Base-by-base conservation (phyloP, 2,888 invertebrate genomes). In the Zelleria hepariella region DNA sequence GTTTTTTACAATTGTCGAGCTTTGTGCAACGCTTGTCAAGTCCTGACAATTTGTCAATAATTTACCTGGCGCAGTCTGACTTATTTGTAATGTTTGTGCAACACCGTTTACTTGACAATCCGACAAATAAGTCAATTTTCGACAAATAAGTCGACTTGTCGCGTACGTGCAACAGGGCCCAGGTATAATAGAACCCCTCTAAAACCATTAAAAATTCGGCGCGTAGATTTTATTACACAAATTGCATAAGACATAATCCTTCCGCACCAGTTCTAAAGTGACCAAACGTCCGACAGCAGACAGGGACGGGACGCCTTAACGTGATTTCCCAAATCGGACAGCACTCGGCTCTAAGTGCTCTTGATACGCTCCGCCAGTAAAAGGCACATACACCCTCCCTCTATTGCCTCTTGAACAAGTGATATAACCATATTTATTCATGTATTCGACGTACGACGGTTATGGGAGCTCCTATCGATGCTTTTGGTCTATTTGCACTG, bases 271-370 rank as follows among this genome's bases (percentile, higher is more conserved):
- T 49, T 10, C 23, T 24, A 23, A n/a, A 52, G 42, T 51, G 47
- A 58, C 60, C 27, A 20, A 25, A 55, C 48, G 25, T 24, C 15
- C 53, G 24, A 15, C 48, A 18, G 57, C 8, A 25, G 32, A 21
- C 48, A 18, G 48, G 15, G 60, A n/a, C n/a, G 61, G 60, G 63
- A 66, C 63, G 62, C 68, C 65, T 72, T 86, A 86, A 87, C 82
- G 72, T 81, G 80, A 84, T 87, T 87, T 85, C 77, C 80, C 74
- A 82, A 86, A 87, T 84, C 80, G 81, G 79, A 71, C 77, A 74
- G 76, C 79, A 75, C 78, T 74, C 68, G 64, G 63, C 71, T 74
- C 73, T 76, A 77, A 86, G 86, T 82, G 84, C 84, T 80, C 80
- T 85, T 75, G 72, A 80, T 77, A 74, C 72, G 72, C 64, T 70